Evolutionary conservation across 92 coral and sea anemone genomes (phyloP), one percentile per base, ranked within the genome.

Genomic region (Plumapathes pennacea): DNA sequence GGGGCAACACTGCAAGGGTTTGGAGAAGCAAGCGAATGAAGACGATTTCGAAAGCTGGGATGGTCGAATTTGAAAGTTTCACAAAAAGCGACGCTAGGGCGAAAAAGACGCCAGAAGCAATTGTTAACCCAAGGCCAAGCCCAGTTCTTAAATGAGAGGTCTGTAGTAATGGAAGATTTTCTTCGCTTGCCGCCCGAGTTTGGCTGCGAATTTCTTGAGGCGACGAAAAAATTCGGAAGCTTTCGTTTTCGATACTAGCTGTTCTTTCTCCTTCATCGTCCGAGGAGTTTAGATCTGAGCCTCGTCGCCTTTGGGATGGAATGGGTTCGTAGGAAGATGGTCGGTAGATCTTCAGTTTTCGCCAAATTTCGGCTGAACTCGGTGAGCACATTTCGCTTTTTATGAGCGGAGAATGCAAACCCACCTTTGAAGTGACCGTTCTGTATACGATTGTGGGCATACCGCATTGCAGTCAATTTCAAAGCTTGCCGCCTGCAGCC

Each of bases 1-100:
- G 89, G 23, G 95, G 95, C 10, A 81, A 57, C 9, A 86, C 95
- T 0, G 81, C 32, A 17, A 76, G 32, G 2, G 85, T 81, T 60
- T 81, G 95, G 10, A 76, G 57, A 18, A 81, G 55, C 28, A 86
- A 64, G 29, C 95, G 95, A 19, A 86, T 80, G 40, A 86, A 86
- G 22, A 81, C 64, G 46, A 86, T 86, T 67, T 81, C 89, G 66
- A 86, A 86, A 17, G 95, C 77, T 0, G 95, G 95, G 2, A 86
- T 60, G 9, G 80, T 73, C 7, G 82, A 81, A 69, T 86, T 86
- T 11, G 95, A 86, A 8, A 86, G 76, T 67, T 86, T 86, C 56
- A 81, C 95, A 37, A 86, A 86, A 4, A 86, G 73, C 36, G 95
- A 86, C 25, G 95, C 95, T 22, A 86, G 43, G 12, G 95, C 85